A percentile compares a stretch with the other conserved stretches of the same genome.
phyloP scores from a whole-genome alignment of 2,113 vertebrate genomes.

The Heteronetta atricapilla region DNA sequence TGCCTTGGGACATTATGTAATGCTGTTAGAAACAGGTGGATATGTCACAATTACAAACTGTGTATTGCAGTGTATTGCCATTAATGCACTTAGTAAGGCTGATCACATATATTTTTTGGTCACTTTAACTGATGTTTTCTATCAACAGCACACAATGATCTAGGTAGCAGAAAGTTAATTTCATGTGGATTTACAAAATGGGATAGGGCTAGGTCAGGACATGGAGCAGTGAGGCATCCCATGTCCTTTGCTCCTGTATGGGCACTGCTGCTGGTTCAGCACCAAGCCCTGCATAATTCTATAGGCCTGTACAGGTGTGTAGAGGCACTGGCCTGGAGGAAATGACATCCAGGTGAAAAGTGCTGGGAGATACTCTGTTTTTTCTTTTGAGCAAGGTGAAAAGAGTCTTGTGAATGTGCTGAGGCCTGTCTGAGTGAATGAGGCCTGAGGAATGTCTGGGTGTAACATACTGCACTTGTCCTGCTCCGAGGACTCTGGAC shows the following conservation, averaged over 20 bases:
- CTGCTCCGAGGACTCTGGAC: neutral
- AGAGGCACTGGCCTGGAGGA: neutral
- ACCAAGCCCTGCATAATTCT: neutral
- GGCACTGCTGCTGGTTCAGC: neutral
- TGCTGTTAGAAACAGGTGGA: neutral
- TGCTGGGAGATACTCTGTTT: neutral
- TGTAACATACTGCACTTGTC: accelerated
- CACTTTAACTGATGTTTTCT: neutral
- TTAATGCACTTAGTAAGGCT: neutral
- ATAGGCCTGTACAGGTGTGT: too few relatives aligned
- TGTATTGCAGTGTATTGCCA: neutral
- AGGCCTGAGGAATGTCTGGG: neutral
- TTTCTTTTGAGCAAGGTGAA: neutral
- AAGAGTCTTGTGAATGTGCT: neutral
- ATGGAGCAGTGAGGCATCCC: neutral
- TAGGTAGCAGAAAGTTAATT: neutral
- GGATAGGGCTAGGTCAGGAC: neutral
- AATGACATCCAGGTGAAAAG: neutral
- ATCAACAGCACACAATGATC: neutral
- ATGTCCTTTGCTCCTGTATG: neutral
- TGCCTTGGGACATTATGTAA: neutral
- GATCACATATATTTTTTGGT: neutral
- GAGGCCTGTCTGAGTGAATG: too few relatives aligned
- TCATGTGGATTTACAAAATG: neutral
- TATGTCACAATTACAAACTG: neutral